phyloP scores from a whole-genome alignment of 2,797 vertebrate species.

The Bucorvus abyssinicus region DNA sequence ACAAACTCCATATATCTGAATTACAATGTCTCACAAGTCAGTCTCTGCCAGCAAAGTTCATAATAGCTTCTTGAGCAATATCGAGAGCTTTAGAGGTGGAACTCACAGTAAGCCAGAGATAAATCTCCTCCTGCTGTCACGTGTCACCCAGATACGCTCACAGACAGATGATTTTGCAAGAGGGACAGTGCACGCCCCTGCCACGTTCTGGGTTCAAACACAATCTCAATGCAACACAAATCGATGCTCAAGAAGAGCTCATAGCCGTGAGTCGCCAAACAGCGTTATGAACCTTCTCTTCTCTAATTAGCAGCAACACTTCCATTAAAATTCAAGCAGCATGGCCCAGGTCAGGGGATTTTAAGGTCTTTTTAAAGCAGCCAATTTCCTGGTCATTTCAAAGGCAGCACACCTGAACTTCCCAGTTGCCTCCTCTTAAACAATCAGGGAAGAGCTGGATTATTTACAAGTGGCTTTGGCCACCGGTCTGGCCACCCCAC shows the following conservation, averaged over 20 bases:
- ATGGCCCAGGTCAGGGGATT: neutral
- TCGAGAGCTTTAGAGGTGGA: neutral
- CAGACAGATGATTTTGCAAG: neutral
- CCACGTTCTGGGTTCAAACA: neutral
- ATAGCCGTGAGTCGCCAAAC: neutral
- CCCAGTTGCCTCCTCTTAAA: neutral
- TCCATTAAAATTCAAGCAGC: neutral
- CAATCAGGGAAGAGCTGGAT: neutral
- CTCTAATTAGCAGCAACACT: neutral
- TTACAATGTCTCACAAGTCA: neutral
- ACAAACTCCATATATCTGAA: neutral
- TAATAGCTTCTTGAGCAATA: conserved; percentile 14
- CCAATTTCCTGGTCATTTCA: neutral
- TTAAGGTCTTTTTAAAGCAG: neutral
- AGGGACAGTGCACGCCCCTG: neutral
- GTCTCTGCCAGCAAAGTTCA: neutral
- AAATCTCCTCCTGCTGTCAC: conserved; percentile 3
- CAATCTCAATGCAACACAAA: neutral
- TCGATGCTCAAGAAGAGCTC: neutral
- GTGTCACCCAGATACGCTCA: conserved; percentile 1
- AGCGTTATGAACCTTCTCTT: neutral
- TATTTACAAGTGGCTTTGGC: neutral
- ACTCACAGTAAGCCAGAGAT: neutral
- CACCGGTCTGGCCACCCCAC: neutral
- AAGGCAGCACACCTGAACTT: neutral